A percentile compares a stretch with the other conserved stretches of the same genome.
These are phyloP conservation scores for Melipona quadrifasciata DNA, from an alignment of 1,140 invertebrate species.

Conservation along the genomic window DNA sequence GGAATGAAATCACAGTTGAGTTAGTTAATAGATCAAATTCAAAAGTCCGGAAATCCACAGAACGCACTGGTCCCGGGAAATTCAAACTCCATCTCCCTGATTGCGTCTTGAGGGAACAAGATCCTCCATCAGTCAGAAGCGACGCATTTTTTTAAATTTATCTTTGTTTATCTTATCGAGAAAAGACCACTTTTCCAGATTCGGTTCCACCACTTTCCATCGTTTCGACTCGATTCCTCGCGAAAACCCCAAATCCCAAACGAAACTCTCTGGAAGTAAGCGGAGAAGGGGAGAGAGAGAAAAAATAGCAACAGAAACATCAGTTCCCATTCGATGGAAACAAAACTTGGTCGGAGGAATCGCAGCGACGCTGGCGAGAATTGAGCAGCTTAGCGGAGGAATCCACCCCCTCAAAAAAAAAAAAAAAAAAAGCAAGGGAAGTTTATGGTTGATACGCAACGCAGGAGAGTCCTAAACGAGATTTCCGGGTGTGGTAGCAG, in stretches of 20 bases:
- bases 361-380: neutral
- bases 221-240: neutral
- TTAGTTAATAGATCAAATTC: too few relatives aligned
- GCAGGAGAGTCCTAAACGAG: neutral
- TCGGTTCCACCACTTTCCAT: neutral
- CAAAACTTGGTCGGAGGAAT: neutral
- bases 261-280: neutral
- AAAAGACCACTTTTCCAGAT: too few relatives aligned
- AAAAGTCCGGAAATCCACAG: too few relatives aligned
- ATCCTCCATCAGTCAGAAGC: too few relatives aligned
- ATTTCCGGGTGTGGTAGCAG: neutral
- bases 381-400: neutral
- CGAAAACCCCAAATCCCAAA: neutral
- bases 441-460: slow-evolving; percentile 1
- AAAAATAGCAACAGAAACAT: neutral
- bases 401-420: too few relatives aligned
- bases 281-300: too few relatives aligned
- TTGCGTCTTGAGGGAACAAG: too few relatives aligned
- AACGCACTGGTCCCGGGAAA: too few relatives aligned
- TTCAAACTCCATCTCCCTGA: too few relatives aligned
- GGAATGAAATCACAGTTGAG: too few relatives aligned
- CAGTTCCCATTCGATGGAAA: neutral
- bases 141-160: too few relatives aligned
- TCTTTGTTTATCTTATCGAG: too few relatives aligned
- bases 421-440: neutral